phyloP scores from a whole-genome alignment of 2,113 vertebrate genomes.

The Amphiprion percula region DNA sequence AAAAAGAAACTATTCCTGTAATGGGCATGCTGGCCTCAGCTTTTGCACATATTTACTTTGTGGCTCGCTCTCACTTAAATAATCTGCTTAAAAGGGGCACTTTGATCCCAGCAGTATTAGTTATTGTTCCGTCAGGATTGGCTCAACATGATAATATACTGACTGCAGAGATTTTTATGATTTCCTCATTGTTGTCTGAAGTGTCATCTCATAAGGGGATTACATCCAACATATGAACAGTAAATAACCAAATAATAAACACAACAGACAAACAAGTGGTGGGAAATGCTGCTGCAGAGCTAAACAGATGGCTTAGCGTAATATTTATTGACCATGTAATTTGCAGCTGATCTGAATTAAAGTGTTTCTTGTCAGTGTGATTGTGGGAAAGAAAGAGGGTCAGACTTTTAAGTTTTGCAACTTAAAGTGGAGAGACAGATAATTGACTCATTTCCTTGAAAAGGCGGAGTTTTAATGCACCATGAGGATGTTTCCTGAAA shows the following conservation, averaged over 20 bases:
- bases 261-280: neutral
- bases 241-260: slow-evolving; percentile 5
- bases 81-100: neutral
- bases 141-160: slow-evolving; percentile 4
- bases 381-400: slow-evolving; percentile 5
- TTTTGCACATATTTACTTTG: slow-evolving; percentile 5
- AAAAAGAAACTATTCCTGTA: neutral
- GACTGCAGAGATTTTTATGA: slow-evolving; percentile 6
- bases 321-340: neutral
- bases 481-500: neutral
- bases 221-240: neutral
- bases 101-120: neutral
- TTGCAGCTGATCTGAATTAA: neutral
- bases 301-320: neutral
- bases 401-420: neutral
- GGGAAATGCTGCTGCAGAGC: neutral
- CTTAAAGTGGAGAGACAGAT: neutral
- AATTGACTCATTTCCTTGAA: neutral
- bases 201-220: neutral
- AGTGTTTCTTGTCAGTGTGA: neutral
- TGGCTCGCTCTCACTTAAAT: neutral
- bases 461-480: neutral
- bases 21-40: slow-evolving; percentile 14
- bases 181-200: slow-evolving; percentile 8
- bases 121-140: neutral